Evolutionary conservation across 2,888 invertebrate genomes (phyloP).

Genomic region (Sipha maydis): DNA sequence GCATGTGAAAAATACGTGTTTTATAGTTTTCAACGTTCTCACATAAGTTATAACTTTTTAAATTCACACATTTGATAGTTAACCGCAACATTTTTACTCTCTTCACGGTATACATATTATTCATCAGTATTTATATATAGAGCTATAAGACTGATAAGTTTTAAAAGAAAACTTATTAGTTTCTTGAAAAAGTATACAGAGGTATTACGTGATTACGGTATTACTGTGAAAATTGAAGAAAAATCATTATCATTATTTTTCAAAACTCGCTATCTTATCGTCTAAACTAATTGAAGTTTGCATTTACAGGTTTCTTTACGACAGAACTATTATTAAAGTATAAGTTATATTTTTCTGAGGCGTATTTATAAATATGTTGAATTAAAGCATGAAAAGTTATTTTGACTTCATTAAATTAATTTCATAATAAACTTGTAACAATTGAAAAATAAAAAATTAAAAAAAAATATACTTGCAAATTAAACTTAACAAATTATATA

Average conservation of each 20-base stretch:
- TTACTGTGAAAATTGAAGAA: not conserved
- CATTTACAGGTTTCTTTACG: conserved; percentile 4
- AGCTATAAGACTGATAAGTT: not conserved
- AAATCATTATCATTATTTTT: conserved; percentile 9
- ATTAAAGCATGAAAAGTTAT: conserved; percentile 28
- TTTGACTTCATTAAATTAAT: conserved; percentile 27
- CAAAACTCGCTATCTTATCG: not conserved
- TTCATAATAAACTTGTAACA: not conserved
- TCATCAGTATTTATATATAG: not conserved
- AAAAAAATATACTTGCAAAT: not conserved
- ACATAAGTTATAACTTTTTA: not conserved
- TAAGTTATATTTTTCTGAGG: not conserved
- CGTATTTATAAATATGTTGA: conserved; percentile 7
- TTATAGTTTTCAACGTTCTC: not conserved
- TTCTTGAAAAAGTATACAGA: not conserved
- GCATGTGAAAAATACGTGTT: not conserved
- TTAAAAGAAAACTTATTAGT: not conserved
- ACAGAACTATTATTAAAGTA: conserved; percentile 18
- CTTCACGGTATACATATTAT: not conserved
- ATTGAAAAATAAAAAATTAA: not conserved
- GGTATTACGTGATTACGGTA: no score
- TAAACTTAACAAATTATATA: not conserved
- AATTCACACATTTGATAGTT: not conserved
- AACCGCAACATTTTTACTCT: not conserved
- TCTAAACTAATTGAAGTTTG: conserved; percentile 35